Conservation (phyloP, 2,888 invertebrate species). For the Cephus nigrinus region DNA sequence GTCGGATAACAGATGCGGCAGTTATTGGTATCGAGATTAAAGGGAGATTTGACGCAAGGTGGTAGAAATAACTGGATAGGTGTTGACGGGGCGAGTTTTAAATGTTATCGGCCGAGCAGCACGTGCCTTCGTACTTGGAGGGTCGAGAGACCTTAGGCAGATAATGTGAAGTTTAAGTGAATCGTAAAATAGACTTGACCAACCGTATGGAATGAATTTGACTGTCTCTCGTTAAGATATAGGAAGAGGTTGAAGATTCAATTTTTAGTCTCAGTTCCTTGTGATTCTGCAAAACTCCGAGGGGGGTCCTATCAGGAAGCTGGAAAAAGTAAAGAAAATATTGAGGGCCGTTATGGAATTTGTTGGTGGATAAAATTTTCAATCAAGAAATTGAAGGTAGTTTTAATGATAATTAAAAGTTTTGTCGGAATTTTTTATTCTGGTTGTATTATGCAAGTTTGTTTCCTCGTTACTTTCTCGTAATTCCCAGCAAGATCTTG, state of each 20-base stretch:
- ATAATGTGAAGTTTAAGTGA: not conserved
- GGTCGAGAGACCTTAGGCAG: not conserved
- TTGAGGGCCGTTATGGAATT: not conserved
- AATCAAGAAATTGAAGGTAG: not conserved
- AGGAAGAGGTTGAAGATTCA: not conserved
- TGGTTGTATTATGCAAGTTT: not conserved
- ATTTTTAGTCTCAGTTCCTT: not conserved
- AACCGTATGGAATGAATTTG: not conserved
- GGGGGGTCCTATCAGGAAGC: not conserved
- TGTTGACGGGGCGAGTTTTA: not conserved
- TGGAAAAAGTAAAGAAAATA: not conserved
- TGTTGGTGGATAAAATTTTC: not conserved
- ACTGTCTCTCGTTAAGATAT: not conserved
- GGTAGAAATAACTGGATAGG: not conserved
- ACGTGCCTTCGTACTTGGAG: not conserved
- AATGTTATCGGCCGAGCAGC: not conserved
- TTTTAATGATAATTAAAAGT: not conserved
- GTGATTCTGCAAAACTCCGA: not conserved
- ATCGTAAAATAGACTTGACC: not conserved
- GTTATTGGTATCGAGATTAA: not conserved
- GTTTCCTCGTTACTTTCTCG: not conserved
- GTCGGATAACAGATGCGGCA: not conserved
- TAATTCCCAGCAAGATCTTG: not conserved
- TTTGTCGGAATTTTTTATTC: not conserved
- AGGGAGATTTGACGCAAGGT: not conserved